phyloP scores from a whole-genome alignment of 1,140 invertebrate species.

The Calephelis virginiensis region DNA sequence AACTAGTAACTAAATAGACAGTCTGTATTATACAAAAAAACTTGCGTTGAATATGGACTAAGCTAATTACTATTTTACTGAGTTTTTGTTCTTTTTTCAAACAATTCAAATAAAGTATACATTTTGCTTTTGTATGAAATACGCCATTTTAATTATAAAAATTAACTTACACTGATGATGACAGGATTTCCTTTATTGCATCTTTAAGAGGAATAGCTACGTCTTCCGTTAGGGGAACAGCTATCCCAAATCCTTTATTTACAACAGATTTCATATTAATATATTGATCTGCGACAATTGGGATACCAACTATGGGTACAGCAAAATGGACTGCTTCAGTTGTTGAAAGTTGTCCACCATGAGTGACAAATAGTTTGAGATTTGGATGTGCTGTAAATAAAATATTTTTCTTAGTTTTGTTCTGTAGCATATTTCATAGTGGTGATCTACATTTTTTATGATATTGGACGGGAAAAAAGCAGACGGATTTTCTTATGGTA shows the following conservation, averaged over 20 bases:
- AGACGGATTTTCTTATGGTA: no score
- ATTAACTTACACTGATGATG: conserved; percentile 25
- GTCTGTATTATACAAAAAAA: no score
- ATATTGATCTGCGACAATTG: conserved; percentile 82
- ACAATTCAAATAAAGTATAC: no score
- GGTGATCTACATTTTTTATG: no score
- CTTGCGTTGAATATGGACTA: no score
- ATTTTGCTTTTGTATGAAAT: no score
- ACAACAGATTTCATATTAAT: conserved; percentile 73
- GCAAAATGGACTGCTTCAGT: conserved; percentile 83
- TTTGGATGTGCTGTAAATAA: conserved; percentile 82
- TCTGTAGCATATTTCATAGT: no score
- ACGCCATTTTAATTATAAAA: no score
- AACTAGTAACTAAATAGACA: no score
- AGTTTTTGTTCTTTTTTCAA: no score
- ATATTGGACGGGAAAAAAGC: no score
- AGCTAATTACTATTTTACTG: no score
- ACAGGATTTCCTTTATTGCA: conserved; percentile 41
- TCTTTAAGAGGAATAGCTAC: conserved; percentile 35
- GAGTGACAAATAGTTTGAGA: conserved; percentile 82
- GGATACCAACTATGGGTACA: conserved; percentile 83
- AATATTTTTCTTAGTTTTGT: conserved; percentile 4
- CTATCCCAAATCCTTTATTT: conserved; percentile 61
- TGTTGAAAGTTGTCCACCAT: conserved; percentile 83
- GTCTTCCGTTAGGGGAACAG: conserved; percentile 43